Evolutionary conservation across 2,113 vertebrate species (phyloP).

Genomic region (Pterocles gutturalis): DNA sequence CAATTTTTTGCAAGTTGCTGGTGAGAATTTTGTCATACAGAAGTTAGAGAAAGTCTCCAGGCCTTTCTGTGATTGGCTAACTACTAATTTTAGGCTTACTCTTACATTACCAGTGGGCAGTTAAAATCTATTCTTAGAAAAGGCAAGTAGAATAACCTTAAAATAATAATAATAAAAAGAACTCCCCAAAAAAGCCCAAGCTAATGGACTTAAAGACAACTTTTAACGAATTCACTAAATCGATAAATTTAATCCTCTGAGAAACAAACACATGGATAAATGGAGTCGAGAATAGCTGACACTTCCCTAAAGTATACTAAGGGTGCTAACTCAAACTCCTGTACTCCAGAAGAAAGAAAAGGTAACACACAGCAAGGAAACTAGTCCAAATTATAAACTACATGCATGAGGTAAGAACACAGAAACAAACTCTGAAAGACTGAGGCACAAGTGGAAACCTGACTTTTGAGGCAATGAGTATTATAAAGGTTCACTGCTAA

Average conservation of each 20-base stretch:
- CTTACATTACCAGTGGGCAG: neutral
- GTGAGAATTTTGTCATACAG: neutral
- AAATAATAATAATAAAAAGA: neutral
- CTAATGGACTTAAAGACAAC: fast-evolving
- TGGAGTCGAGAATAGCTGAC: neutral
- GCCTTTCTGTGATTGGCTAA: neutral
- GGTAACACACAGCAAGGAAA: neutral
- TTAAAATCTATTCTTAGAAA: neutral
- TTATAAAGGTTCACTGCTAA: neutral
- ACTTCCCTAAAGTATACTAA: neutral
- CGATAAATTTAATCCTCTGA: neutral
- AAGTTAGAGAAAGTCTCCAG: neutral
- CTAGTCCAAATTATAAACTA: neutral
- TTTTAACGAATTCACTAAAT: neutral
- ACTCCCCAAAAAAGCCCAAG: neutral
- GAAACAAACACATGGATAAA: neutral
- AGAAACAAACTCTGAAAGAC: neutral
- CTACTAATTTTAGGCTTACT: neutral
- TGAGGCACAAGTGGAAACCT: neutral
- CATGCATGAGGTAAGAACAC: neutral
- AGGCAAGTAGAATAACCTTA: neutral
- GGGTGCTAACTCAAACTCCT: neutral
- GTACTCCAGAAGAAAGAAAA: neutral
- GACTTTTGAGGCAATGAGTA: fast-evolving
- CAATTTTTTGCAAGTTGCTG: neutral